These are phyloP conservation scores for Tapera naevia DNA, from an alignment of 2,797 vertebrate genomes.

Conservation along the genomic window DNA sequence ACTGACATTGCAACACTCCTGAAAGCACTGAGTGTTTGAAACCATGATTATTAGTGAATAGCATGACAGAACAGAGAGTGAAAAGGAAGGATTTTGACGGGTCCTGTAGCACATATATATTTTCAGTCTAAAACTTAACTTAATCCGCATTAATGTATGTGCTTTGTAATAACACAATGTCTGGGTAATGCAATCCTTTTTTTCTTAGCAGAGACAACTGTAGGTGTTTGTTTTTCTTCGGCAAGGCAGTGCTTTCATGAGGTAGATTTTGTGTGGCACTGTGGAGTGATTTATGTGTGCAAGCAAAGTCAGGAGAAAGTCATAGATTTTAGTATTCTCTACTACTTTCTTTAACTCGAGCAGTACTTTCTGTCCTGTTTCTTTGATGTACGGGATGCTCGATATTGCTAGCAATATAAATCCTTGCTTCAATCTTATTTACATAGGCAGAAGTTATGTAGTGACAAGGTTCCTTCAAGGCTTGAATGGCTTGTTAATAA, in stretches of 20 bases:
- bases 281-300: constrained; percentile 49
- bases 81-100: neutral
- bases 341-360: constrained; percentile 59
- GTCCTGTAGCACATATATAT: neutral
- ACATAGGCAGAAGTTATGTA: constrained; percentile 80
- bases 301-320: constrained; percentile 74
- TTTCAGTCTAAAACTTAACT: neutral
- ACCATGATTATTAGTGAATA: neutral
- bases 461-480: constrained; percentile 82
- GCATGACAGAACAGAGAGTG: neutral
- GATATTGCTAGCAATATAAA: constrained; percentile 68
- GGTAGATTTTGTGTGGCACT: constrained; percentile 2
- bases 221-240: neutral
- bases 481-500: constrained; percentile 81
- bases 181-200: neutral
- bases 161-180: neutral
- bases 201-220: neutral
- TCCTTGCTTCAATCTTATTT: constrained; percentile 78
- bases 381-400: constrained; percentile 66
- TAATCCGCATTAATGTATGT: neutral
- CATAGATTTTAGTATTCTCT: constrained; percentile 64
- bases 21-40: neutral
- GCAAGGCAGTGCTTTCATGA: neutral
- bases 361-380: constrained; percentile 64
- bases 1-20: neutral